Evolutionary conservation across 2,113 vertebrate species (phyloP).

Genomic region (Tympanuchus pallidicinctus): DNA sequence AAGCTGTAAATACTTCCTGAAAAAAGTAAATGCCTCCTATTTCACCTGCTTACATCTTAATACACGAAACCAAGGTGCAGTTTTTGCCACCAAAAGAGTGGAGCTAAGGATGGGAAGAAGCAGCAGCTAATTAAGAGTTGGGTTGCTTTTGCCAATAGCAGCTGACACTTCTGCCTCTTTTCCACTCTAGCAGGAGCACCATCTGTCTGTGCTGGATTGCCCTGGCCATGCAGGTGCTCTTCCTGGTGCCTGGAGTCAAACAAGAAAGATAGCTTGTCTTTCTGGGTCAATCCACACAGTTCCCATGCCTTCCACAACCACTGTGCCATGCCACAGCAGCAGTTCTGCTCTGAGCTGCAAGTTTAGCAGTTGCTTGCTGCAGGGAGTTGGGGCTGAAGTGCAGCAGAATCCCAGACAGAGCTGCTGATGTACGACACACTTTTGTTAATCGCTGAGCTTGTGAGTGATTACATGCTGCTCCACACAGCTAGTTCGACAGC

Average conservation of each 20-base stretch:
- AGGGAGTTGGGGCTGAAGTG: not conserved
- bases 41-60: constrained; percentile 64
- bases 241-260: not conserved
- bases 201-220: not conserved
- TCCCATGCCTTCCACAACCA: not conserved
- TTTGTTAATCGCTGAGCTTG: constrained; percentile 2
- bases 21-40: constrained; percentile 75
- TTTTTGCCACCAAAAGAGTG: constrained; percentile 36
- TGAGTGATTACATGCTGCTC: not conserved
- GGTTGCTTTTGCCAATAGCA: constrained; percentile 15
- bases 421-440: not conserved
- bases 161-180: not conserved
- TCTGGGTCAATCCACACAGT: not conserved
- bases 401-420: not conserved
- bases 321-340: not conserved
- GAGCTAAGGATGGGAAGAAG: constrained; percentile 29
- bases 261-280: not conserved
- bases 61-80: constrained; percentile 29
- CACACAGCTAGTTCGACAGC: not conserved
- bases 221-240: not conserved
- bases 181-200: not conserved
- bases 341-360: not conserved
- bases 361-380: not conserved
- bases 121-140: not conserved
- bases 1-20: constrained; percentile 72